Percentiles rank a stretch among this genome's conserved stretches.
phyloP scores from a whole-genome alignment of 2,888 invertebrate species.

The Cremastinae sp. region DNA sequence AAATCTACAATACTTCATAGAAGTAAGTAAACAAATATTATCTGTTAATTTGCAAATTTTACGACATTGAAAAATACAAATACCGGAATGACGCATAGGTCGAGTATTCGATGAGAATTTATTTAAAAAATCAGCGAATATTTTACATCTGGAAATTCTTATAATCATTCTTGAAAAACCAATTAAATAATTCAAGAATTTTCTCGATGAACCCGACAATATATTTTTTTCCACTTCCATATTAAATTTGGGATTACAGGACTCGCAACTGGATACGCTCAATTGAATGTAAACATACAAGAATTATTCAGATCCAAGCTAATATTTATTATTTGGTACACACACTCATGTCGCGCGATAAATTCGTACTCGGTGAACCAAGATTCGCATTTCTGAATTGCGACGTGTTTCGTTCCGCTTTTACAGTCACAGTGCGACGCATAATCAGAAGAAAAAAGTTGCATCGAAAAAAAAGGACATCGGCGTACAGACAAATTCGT shows the following conservation, averaged over 20 bases:
- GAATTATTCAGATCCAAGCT: conserved; percentile 51
- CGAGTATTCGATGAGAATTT: too few species aligned
- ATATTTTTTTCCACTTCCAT: conserved; percentile 28
- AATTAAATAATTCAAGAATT: too few species aligned
- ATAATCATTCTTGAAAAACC: too few species aligned
- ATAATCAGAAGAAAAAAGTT: conserved; percentile 30
- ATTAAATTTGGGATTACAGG: conserved; percentile 37
- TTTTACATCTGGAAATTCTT: too few species aligned
- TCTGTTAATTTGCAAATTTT: too few species aligned
- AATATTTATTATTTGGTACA: conserved; percentile 49
- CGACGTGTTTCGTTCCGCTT: conserved; percentile 26
- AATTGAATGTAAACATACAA: conserved; percentile 37
- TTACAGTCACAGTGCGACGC: conserved; percentile 28
- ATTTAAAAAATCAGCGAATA: too few species aligned
- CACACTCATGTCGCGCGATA: conserved; percentile 43
- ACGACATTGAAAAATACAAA: too few species aligned
- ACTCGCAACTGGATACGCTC: conserved; percentile 53
- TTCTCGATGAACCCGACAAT: too few species aligned
- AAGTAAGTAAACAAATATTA: too few species aligned
- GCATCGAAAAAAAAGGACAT: conserved; percentile 33
- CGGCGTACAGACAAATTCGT: conserved; percentile 29
- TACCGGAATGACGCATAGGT: too few species aligned
- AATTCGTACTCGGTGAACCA: conserved; percentile 32
- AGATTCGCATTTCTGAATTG: conserved; percentile 21
- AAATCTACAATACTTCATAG: too few species aligned